Evolutionary conservation across 2,797 vertebrate genomes (phyloP).

Genomic region (Sebastolobus alascanus): DNA sequence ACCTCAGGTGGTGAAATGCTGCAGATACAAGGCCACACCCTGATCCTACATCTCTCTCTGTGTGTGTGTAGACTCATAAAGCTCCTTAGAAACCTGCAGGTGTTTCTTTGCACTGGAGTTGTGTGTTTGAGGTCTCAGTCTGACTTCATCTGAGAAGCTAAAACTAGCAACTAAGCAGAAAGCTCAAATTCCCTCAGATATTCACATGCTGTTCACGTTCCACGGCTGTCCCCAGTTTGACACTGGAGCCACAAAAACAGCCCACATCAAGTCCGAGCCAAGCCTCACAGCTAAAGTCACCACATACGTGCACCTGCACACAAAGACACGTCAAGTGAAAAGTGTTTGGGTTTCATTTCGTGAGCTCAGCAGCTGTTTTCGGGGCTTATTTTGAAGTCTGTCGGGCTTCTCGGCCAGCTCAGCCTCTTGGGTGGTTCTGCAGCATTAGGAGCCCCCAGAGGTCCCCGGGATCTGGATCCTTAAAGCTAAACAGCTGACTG

Average conservation of each 20-base stretch:
- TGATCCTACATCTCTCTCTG: not conserved
- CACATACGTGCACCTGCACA: not conserved
- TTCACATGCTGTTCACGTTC: not conserved
- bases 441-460: conserved; percentile 5
- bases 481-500: conserved; percentile 37
- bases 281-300: not conserved
- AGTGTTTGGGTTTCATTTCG: conserved; percentile 24
- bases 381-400: conserved; percentile 10
- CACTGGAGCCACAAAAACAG: not conserved
- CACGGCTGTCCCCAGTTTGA: not conserved
- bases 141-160: not conserved
- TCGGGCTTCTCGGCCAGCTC: conserved; percentile 1
- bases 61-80: not conserved
- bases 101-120: conserved; percentile 1
- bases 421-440: conserved; percentile 28
- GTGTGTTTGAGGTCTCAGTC: not conserved
- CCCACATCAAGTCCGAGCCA: not conserved
- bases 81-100: not conserved
- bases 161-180: not conserved
- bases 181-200: not conserved
- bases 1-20: not conserved
- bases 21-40: conserved; percentile 23
- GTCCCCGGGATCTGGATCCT: conserved; percentile 19
- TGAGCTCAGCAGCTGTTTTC: conserved; percentile 36
- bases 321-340: not conserved